Conservation (phyloP, 2,113 vertebrate species). For the Eurystomus gularis region DNA sequence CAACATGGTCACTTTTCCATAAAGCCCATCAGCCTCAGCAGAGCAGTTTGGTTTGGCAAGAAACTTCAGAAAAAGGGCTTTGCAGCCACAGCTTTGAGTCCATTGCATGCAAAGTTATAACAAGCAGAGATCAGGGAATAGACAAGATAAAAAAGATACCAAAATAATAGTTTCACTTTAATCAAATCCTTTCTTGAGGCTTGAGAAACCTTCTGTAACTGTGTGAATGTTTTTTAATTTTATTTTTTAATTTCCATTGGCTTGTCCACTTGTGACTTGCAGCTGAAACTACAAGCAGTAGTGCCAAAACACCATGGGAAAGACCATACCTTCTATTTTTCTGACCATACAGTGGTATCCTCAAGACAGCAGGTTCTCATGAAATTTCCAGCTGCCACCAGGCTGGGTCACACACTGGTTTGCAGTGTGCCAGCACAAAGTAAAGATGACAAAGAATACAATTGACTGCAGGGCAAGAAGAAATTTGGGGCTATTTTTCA, state of each 20-base stretch:
- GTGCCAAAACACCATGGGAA: background rate
- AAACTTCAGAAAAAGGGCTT: background rate
- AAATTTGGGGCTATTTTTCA: background rate
- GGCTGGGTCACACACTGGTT: background rate
- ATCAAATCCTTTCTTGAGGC: background rate
- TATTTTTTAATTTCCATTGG: background rate
- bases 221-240: background rate
- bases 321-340: background rate
- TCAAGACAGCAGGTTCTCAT: background rate
- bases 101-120: background rate
- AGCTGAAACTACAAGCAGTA: background rate
- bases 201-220: background rate
- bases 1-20: background rate
- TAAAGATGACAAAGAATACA: background rate
- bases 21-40: background rate
- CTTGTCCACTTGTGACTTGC: background rate
- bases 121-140: background rate
- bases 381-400: background rate
- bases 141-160: background rate
- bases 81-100: background rate
- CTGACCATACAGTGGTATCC: background rate
- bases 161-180: background rate
- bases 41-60: background rate
- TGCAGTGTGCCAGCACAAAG: background rate
- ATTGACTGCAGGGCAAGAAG: background rate